phyloP scores from a whole-genome alignment of 2,797 vertebrate species.

The Mormyrus hasselquistii region DNA sequence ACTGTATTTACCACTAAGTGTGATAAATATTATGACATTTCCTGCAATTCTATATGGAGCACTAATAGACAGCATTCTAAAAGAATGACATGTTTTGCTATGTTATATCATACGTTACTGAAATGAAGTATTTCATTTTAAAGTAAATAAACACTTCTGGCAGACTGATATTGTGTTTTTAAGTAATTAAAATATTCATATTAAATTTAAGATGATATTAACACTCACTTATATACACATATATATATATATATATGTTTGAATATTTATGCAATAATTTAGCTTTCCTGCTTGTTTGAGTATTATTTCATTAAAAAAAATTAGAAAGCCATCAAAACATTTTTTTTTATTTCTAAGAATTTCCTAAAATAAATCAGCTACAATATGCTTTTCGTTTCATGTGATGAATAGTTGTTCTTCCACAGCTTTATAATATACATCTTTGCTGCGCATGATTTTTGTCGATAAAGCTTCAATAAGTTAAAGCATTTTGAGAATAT shows the following conservation, averaged over 20 bases:
- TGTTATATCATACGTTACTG: not conserved
- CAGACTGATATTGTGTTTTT: not conserved
- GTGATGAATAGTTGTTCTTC: not conserved
- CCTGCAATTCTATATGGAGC: not conserved
- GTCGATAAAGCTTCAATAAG: not conserved
- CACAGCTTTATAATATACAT: not conserved
- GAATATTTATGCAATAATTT: not conserved
- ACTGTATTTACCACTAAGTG: not conserved
- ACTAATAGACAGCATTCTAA: not conserved
- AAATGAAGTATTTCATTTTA: not conserved
- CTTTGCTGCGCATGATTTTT: not conserved
- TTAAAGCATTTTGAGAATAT: not conserved
- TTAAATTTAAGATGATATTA: not conserved
- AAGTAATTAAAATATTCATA: not conserved
- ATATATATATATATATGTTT: not conserved
- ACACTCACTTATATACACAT: not conserved
- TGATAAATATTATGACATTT: not conserved
- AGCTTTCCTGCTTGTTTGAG: not conserved
- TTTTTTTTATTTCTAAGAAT: not conserved
- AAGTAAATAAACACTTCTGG: not conserved
- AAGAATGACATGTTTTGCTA: not conserved
- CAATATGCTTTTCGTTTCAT: not conserved
- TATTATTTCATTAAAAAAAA: not conserved
- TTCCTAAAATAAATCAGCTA: not conserved
- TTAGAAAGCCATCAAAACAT: not conserved